Evolutionary conservation across 2,888 invertebrate genomes (phyloP), one percentile per base, ranked within the genome.

Genomic region (Perithous albicinctus): DNA sequence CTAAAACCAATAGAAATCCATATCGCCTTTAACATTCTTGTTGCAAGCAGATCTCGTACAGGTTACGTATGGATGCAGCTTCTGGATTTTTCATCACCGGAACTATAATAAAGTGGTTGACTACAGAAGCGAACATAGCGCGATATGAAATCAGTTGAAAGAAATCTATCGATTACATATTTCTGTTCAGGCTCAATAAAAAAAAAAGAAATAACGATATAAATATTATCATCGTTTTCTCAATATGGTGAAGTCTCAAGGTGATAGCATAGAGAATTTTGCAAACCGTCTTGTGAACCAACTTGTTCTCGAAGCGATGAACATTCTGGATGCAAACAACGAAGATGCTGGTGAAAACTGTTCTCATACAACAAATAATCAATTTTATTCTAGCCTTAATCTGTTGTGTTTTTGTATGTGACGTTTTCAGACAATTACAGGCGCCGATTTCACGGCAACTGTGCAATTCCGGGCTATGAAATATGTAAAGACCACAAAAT

Each of bases 281-380:
- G 89, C 86, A 10, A 87, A 85, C 80, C 85, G 85, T 56, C 80
- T 90, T 54, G 78, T 90, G 20, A 85, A 87, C 70, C 84, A 85
- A 63, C 87, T 90, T 64, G 86, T 89, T 78, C 20, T 85, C 29
- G 86, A 89, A 75, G 89, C 88, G 8, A 83, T 89, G 56, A 81
- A 87, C 51, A 66, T 81, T 63, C 46, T 86, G 41, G 84, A 85
- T 32, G 48, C 29, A 29, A 72, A 43, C 10, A 7, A 8, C 41
- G 78, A 78, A 12, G 38, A 61, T 59, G 5, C 18, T 20, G 70
- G 75, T 82, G 51, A 66, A 54, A 69, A 41, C 35, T 5, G 3
- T 12, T 43, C 10, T 18, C 5, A 1, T 10, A n/a, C n/a, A 15
- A 12, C 0, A 15, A 5, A 23, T 23, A 48, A 32, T 56, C 15